Evolutionary conservation across 2,888 invertebrate species (phyloP).

Genomic region (Parnassius apollo): DNA sequence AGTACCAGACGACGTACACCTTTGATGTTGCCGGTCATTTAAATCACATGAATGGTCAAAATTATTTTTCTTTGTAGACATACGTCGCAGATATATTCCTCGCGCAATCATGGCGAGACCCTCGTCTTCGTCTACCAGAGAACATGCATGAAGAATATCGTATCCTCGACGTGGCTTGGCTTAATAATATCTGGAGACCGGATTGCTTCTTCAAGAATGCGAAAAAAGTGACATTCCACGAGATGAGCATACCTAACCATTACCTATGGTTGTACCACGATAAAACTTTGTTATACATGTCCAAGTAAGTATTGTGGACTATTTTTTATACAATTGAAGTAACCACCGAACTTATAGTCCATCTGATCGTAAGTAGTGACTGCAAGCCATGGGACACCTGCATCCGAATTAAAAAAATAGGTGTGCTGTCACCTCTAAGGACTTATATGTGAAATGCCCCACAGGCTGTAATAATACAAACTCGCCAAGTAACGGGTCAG

Average conservation of each 20-base stretch:
- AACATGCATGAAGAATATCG: slow-evolving; percentile 96
- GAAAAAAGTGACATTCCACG: slow-evolving; percentile 95
- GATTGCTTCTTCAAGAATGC: slow-evolving; percentile 97
- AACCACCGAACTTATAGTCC: too few relatives aligned
- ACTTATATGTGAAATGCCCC: too few relatives aligned
- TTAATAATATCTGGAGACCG: slow-evolving; percentile 94
- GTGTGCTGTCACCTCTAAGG: too few relatives aligned
- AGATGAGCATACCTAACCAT: slow-evolving; percentile 97
- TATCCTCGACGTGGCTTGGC: slow-evolving; percentile 93
- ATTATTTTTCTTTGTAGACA: slow-evolving; percentile 81
- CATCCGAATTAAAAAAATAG: too few relatives aligned
- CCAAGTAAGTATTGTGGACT: slow-evolving; percentile 83
- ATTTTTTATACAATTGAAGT: slow-evolving; percentile 5
- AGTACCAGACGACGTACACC: too few relatives aligned
- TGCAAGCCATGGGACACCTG: too few relatives aligned
- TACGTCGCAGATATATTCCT: slow-evolving; percentile 96
- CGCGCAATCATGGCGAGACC: slow-evolving; percentile 96
- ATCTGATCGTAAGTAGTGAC: too few relatives aligned
- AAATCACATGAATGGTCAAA: too few relatives aligned
- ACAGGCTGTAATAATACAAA: too few relatives aligned
- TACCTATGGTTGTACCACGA: slow-evolving; percentile 95
- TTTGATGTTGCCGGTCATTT: too few relatives aligned
- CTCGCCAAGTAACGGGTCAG: too few relatives aligned
- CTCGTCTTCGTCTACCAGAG: slow-evolving; percentile 92
- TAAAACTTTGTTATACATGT: slow-evolving; percentile 95